These are phyloP conservation scores for Bactericera cockerelli DNA, from an alignment of 1,140 invertebrate genomes.

Conservation along the genomic window DNA sequence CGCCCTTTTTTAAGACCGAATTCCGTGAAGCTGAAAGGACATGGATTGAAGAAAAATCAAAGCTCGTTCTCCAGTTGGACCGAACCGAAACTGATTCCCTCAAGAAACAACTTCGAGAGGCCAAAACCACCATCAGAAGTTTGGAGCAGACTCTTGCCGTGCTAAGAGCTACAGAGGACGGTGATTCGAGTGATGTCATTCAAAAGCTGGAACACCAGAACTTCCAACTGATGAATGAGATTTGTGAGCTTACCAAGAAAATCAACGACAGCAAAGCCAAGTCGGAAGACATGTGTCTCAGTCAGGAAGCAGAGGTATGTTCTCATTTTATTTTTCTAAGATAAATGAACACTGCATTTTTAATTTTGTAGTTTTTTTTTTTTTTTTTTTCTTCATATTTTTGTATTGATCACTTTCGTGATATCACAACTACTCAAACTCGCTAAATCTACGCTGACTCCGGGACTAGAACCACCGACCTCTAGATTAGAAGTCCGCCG, in stretches of 20 bases:
- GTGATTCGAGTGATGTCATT: background rate
- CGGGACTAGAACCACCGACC: too few species aligned
- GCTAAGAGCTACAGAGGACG: background rate
- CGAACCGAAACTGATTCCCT: background rate
- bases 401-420: too few species aligned
- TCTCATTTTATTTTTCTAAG: too few species aligned
- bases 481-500: too few species aligned
- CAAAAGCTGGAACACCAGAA: slow-evolving; percentile 1
- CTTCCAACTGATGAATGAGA: background rate
- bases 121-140: background rate
- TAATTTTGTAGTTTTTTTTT: too few species aligned
- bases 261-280: background rate
- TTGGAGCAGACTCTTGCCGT: background rate
- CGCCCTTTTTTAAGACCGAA: background rate
- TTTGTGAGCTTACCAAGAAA: background rate
- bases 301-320: background rate
- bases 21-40: background rate
- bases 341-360: too few species aligned
- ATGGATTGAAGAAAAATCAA: background rate
- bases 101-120: slow-evolving; percentile 1
- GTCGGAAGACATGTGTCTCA: background rate
- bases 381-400: too few species aligned
- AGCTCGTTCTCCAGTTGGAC: background rate
- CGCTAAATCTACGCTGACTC: too few species aligned
- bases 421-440: too few species aligned